Base-by-base conservation (phyloP, 2,113 vertebrate species). In the Morone saxatilis region DNA sequence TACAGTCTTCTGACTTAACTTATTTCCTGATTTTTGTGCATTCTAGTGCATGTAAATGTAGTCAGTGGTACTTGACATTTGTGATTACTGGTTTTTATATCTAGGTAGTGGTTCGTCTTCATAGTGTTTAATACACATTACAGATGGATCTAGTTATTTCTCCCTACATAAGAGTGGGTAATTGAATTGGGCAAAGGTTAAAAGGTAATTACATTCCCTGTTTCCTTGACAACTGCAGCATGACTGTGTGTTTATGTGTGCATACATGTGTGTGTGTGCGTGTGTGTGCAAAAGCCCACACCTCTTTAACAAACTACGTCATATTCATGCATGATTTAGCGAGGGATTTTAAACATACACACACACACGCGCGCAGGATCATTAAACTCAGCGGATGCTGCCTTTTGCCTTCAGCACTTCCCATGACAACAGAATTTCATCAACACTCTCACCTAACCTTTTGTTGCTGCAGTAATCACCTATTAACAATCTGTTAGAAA, bases 401-500 rank as follows among this genome's bases (percentile, higher is more conserved):
- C 67, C n/a, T 86, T 85, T 92, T 73, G 85, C 91, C 76, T 87
- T 79, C 47, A 89, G 86, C 86, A 76, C 81, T 86, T 88, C 85
- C 88, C 87, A 88, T 91, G 89, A 93, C 89, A 93, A 87, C 83
- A 83, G 75, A 88, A 91, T 89, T 81, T 80, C 78, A 88, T 92
- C 89, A 89, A 89, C 84, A 76, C 81, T 85, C 80, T 85, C 78
- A 82, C 79, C 88, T 88, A 89, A 91, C 89, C 91, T 91, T 88
- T 92, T 89, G 89, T 83, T 89, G 81, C 85, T 53, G 84, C 80
- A 71, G 80, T 92, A 90, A 93, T 92, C 86, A 85, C 79, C 54
- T 51, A 93, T 91, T 92, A 92, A 90, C 81, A 89, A 85, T 87
- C 82, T 88, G 86, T 85, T 91, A 78, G 83, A 85, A 90, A 85